These are phyloP conservation scores for Chrysolina oricalcia DNA, from an alignment of 2,888 invertebrate species.

Conservation along the genomic window DNA sequence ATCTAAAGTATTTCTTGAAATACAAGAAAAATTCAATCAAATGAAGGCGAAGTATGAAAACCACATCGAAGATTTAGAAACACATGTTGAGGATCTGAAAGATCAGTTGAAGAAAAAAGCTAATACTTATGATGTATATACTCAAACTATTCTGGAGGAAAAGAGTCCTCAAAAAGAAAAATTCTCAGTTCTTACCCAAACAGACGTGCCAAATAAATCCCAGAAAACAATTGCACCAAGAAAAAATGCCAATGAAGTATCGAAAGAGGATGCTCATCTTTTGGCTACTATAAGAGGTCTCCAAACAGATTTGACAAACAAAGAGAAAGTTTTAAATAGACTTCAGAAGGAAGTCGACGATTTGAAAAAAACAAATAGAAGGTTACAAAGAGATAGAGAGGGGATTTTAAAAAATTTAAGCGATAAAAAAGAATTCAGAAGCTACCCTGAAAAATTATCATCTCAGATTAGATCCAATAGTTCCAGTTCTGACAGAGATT, in stretches of 20 bases:
- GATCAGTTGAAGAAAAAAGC: conserved; percentile 65
- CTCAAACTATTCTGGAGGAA: conserved; percentile 65
- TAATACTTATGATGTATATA: conserved; percentile 72
- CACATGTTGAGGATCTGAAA: conserved; percentile 82
- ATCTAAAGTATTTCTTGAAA: conserved; percentile 80
- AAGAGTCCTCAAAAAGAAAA: conserved; percentile 66
- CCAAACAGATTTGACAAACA: conserved; percentile 82
- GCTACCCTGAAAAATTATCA: conserved; percentile 67
- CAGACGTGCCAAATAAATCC: conserved; percentile 53
- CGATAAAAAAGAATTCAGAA: conserved; percentile 66
- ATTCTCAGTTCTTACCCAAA: conserved; percentile 63
- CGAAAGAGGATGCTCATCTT: conserved; percentile 84
- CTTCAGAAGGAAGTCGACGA: conserved; percentile 86
- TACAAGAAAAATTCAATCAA: conserved; percentile 84
- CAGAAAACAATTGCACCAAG: conserved; percentile 43
- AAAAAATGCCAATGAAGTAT: conserved; percentile 67
- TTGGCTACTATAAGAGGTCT: conserved; percentile 86
- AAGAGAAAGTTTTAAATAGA: conserved; percentile 80
- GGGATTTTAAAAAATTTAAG: conserved; percentile 72
- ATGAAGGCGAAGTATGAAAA: conserved; percentile 85
- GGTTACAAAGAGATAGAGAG: conserved; percentile 84
- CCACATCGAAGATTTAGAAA: conserved; percentile 83
- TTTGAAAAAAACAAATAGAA: conserved; percentile 82
- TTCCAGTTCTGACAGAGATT: conserved; percentile 69
- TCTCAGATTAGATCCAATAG: conserved; percentile 62